Percentiles rank a stretch among this genome's conserved stretches.
These are phyloP conservation scores for Grammomys dolichurus DNA, from an alignment of 2,113 vertebrate species.

Conservation along the genomic window DNA sequence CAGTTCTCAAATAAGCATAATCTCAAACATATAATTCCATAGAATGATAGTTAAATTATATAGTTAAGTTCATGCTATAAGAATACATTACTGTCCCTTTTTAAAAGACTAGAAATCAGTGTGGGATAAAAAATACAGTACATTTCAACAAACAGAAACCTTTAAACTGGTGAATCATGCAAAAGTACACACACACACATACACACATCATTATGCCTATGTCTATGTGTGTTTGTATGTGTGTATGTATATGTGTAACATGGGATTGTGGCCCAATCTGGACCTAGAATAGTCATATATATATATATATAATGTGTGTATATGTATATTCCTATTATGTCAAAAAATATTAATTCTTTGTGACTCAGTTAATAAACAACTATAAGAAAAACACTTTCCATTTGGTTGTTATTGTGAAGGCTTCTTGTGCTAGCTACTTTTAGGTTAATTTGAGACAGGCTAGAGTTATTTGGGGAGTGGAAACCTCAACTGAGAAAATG, in stretches of 20 bases:
- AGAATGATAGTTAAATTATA: conserved; percentile 21
- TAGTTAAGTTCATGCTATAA: neutral
- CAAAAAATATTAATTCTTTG: neutral
- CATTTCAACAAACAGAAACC: neutral
- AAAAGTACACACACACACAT: neutral
- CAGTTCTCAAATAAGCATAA: conserved; percentile 43
- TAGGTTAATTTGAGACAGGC: neutral
- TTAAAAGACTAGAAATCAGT: neutral
- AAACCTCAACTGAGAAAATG: neutral
- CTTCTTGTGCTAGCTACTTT: neutral
- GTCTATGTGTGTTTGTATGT: no score
- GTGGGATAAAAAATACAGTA: neutral
- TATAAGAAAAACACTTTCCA: neutral
- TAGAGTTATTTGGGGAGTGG: neutral
- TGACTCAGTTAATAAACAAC: neutral
- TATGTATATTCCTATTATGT: neutral
- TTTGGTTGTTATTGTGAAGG: neutral
- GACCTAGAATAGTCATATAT: no score
- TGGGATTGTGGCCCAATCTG: no score
- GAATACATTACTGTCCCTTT: neutral
- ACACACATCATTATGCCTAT: no score
- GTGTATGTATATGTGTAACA: no score
- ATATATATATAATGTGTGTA: neutral
- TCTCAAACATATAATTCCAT: neutral
- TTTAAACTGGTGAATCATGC: neutral